These are phyloP conservation scores for Anabacerthia variegaticeps DNA, from an alignment of 2,797 vertebrate species.

Conservation along the genomic window DNA sequence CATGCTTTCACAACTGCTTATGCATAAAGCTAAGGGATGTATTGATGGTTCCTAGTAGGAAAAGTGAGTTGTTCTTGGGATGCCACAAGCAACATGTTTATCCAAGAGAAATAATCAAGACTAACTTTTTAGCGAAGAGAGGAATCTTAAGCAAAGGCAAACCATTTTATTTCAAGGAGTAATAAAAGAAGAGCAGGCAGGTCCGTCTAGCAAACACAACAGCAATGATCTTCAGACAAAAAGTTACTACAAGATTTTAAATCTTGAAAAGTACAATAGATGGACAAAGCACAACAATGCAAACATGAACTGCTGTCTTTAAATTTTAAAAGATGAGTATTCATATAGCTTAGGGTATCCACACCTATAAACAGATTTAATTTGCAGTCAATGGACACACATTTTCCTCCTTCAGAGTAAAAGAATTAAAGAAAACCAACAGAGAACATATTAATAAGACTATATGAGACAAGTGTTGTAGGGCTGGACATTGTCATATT, in stretches of 20 bases:
- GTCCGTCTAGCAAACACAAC: neutral
- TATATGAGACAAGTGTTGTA: neutral
- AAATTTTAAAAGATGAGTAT: neutral
- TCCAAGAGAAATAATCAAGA: neutral
- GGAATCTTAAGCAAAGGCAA: neutral
- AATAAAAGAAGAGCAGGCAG: neutral
- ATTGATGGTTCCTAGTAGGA: neutral
- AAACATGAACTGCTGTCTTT: neutral
- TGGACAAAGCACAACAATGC: neutral
- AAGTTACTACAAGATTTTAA: neutral
- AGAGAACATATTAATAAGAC: neutral
- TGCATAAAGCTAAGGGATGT: neutral
- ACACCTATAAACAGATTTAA: neutral
- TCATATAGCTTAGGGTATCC: neutral
- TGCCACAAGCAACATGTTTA: neutral
- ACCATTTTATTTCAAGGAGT: neutral
- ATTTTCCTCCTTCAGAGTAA: neutral
- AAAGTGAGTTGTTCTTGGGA: neutral
- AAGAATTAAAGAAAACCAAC: neutral
- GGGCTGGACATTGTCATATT: neutral
- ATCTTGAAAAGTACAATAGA: neutral
- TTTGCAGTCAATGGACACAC: neutral
- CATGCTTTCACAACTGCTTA: neutral
- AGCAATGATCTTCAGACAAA: neutral
- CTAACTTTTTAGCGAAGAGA: neutral